Base-by-base conservation (phyloP, 2,113 vertebrate genomes). In the Myanophis thanlyinensis region DNA sequence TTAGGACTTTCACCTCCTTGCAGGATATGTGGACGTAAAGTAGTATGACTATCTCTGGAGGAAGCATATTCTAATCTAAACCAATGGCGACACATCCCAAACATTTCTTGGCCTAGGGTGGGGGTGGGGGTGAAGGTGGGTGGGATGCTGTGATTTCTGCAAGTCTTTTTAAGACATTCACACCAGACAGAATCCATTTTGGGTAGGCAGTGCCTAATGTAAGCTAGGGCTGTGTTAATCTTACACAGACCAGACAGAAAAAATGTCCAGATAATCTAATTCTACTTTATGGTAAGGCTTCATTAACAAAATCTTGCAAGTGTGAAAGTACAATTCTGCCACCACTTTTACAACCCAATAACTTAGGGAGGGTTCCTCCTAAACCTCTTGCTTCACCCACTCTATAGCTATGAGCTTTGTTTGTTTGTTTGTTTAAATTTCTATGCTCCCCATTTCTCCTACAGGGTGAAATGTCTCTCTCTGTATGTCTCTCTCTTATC, bases 41-140 rank as follows among this genome's bases (percentile, higher is more conserved):
- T 40, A n/a, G 15, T 80, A 80, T 22, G 67, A 15, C 67, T 40
- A 40, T 20, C 15, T 80, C 15, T 80, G 67, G n/a, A 40, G 67
- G 15, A 80, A 20, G 35, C 67, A 40, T 80, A 80, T 40, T 40
- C 35, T 35, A 80, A 35, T 40, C 35, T 35, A 80, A 35, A 40
- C n/a, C 67, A 40, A 40, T 7, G 2, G 67, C 15, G 15, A 3
- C 67, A 73, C n/a, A 73, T 20, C 6, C 15, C 67, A 80, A 20
- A 18, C 15, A 35, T 40, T 40, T 80, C 67, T 35, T 40, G 67
- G 67, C 30, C 59, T 4, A 11, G 49, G 49, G 49, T 12, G 0
- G 30, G 59, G 54, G 3, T 30, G 27, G 0, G 11, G 30, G 1
- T 2, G 1, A n/a, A n/a, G n/a, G n/a, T n/a, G n/a, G n/a, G n/a